Conservation (phyloP, 1,140 invertebrate genomes). For the Drosophila setifemur region DNA sequence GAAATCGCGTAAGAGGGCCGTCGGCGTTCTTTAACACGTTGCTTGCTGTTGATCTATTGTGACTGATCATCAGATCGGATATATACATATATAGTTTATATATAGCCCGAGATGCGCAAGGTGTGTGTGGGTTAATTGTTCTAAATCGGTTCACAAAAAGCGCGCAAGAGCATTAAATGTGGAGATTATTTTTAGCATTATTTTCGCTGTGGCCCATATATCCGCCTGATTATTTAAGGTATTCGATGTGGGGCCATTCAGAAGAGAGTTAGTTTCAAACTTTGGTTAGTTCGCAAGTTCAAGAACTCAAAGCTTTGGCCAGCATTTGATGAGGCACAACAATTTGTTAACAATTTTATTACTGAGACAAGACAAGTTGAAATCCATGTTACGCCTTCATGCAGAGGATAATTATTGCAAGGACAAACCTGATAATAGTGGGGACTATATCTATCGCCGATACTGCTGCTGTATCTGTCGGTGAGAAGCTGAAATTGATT, state of each 20-base stretch:
- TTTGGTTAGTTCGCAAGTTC: constrained; percentile 4
- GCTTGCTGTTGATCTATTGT: constrained; percentile 59
- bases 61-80: constrained; percentile 50
- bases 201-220: constrained; percentile 7
- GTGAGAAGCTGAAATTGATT: constrained; percentile 54
- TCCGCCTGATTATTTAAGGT: no score
- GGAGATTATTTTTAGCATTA: constrained; percentile 33
- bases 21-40: constrained; percentile 61
- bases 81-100: constrained; percentile 16
- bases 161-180: constrained; percentile 6
- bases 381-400: not conserved
- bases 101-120: constrained; percentile 8
- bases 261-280: constrained; percentile 2
- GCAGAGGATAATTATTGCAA: not conserved
- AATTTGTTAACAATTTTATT: not conserved
- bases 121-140: constrained; percentile 50
- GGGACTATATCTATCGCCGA: constrained; percentile 79
- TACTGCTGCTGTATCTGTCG: constrained; percentile 77
- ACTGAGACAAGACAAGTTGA: no score
- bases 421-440: constrained; percentile 78
- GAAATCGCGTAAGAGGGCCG: not conserved
- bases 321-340: not conserved
- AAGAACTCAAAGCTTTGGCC: not conserved
- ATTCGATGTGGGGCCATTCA: no score
- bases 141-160: constrained; percentile 28